Conservation (phyloP, 2,113 vertebrate species). For the Salvator merianae region DNA sequence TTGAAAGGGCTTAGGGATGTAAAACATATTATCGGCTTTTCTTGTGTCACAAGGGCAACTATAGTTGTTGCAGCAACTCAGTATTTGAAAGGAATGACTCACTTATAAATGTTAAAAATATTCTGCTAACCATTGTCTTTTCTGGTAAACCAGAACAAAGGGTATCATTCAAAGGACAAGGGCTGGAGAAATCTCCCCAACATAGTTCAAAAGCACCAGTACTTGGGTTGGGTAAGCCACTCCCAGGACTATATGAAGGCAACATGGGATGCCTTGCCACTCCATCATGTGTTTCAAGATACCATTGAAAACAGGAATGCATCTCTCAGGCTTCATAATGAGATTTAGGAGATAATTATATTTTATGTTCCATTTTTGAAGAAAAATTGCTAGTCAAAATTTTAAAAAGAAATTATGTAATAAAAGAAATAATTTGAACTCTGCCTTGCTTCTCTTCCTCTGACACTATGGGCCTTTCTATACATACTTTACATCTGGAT, state of each 20-base stretch:
- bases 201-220: neutral
- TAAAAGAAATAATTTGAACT: too few species aligned
- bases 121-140: conserved; percentile 29
- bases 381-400: too few species aligned
- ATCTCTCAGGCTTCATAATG: neutral
- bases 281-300: neutral
- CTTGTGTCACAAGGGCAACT: conserved; percentile 23
- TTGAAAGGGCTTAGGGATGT: conserved; percentile 46
- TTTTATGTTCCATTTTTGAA: too few species aligned
- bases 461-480: too few species aligned
- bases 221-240: neutral
- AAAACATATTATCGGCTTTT: conserved; percentile 33
- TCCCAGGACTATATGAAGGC: neutral
- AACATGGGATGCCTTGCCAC: too few species aligned
- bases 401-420: too few species aligned
- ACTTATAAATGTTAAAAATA: conserved; percentile 42
- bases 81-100: conserved; percentile 52
- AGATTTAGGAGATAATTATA: too few species aligned
- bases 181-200: neutral
- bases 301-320: neutral
- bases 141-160: conserved; percentile 47
- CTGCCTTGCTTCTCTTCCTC: too few species aligned
- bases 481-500: too few species aligned
- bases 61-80: conserved; percentile 33
- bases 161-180: conserved; percentile 17